These are phyloP conservation scores for Hydra vulgaris DNA, from an alignment of 30 jellyfish, hydroid and myxozoan genomes.

Conservation along the genomic window DNA sequence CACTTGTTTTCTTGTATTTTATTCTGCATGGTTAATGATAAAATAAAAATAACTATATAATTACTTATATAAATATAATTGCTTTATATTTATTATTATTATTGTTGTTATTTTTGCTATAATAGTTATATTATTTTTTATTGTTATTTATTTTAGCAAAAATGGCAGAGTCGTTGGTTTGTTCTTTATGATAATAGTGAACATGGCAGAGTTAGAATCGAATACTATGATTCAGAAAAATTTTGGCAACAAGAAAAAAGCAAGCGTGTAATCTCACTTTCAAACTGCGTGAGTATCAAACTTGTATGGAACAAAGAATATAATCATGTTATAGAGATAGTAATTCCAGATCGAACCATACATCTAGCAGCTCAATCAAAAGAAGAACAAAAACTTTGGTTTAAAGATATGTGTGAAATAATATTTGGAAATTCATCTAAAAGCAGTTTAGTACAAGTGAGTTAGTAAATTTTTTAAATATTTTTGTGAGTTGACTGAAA, in stretches of 20 bases:
- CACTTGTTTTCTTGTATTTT: too few species aligned
- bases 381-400: conserved; percentile 96
- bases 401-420: conserved; percentile 71
- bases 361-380: conserved; percentile 90
- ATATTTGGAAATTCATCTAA: conserved; percentile 89
- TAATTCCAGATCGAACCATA: conserved; percentile 79
- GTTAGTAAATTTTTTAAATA: not conserved
- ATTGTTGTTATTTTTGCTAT: too few species aligned
- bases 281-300: conserved; percentile 88
- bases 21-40: too few species aligned
- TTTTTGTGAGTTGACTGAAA: too few species aligned
- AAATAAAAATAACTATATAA: too few species aligned
- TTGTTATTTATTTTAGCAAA: conserved; percentile 30
- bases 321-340: conserved; percentile 85
- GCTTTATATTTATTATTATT: too few species aligned
- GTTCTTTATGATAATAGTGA: conserved; percentile 80
- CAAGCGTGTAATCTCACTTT: conserved; percentile 86
- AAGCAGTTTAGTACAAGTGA: conserved; percentile 79
- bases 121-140: too few species aligned
- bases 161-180: conserved; percentile 98
- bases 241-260: conserved; percentile 93
- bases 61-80: too few species aligned
- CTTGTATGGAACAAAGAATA: conserved; percentile 98
- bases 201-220: conserved; percentile 94
- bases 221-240: conserved; percentile 85